These are phyloP conservation scores for Ophiothrix spiculata DNA, from an alignment of 35 echinoderm and acorn worm genomes.

Conservation along the genomic window DNA sequence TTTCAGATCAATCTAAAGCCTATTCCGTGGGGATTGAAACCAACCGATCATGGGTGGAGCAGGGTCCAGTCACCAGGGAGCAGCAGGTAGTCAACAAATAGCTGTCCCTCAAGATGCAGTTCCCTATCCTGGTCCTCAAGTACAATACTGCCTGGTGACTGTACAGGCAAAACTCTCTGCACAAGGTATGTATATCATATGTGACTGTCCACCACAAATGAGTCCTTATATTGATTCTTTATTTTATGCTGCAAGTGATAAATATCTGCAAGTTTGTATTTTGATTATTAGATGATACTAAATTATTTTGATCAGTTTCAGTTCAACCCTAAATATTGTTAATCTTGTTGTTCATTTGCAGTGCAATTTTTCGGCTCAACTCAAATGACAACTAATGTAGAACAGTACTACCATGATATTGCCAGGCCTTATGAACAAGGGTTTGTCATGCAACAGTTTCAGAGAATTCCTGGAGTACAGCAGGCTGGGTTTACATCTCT, in stretches of 20 bases:
- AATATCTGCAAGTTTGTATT: background rate
- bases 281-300: background rate
- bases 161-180: constrained; percentile 16
- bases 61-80: no score
- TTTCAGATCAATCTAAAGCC: no score
- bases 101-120: constrained; percentile 21
- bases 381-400: constrained; percentile 45
- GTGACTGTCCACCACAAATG: no score
- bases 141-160: constrained; percentile 36
- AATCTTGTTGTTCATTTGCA: background rate
- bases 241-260: background rate
- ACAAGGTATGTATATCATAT: constrained; percentile 26
- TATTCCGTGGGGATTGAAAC: no score
- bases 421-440: constrained; percentile 36
- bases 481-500: constrained; percentile 26
- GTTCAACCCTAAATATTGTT: background rate
- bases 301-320: background rate
- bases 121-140: constrained; percentile 25
- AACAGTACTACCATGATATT: constrained; percentile 30
- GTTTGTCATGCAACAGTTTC: constrained; percentile 49
- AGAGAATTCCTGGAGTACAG: constrained; percentile 48
- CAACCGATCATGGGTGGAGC: no score
- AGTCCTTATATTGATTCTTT: background rate
- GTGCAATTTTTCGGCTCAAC: constrained; percentile 29
- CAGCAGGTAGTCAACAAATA: background rate